Evolutionary conservation across 2,888 invertebrate species (phyloP), one percentile per base, ranked within the genome.

Genomic region (Onthophagus sagittarius): DNA sequence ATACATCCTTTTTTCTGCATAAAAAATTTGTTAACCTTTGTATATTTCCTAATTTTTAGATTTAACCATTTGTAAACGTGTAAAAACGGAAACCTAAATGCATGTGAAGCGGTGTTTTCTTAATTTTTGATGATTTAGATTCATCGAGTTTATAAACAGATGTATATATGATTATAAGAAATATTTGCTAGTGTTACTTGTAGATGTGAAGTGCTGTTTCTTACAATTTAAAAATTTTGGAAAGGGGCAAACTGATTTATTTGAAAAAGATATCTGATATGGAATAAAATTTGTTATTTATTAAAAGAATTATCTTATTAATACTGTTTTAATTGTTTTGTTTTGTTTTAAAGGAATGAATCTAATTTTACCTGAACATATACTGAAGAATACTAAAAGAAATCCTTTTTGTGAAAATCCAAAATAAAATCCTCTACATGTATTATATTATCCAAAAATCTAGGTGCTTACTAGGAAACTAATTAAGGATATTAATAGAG

Each of bases 11-110:
- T 53, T 53, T 53, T 53, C 3, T 23, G 23, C 23, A 3, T n/a
- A n/a, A 23, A 53, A 53, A 53, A 53, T 11, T 23, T 1, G 23
- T 71, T 71, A 62, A 71, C 74, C 71, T 72, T 70, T 77, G 77
- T 77, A 75, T 75, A 77, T 75, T 77, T 75, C 33, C 5, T 13
- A 32, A n/a, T 6, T 70, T 62, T 70, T 62, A 70, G 62, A 70
- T 70, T 70, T 70, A 23, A 23, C 23, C 11, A 53, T 53, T 53
- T 53, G 39, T 53, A 7, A 9, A 4, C 11, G 11, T 9, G 11
- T 9, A 53, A 53, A 53, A 53, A 53, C 9, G 6, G 7, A 53
- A 9, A 53, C 39, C 39, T 53, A 53, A 23, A 65, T 65, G 23
- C 32, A 65, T 65, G 7, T 65, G 39, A 11, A 53, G 11, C 39